Conservation (phyloP, 2,888 invertebrate species). For the Heliconius ethilla region DNA sequence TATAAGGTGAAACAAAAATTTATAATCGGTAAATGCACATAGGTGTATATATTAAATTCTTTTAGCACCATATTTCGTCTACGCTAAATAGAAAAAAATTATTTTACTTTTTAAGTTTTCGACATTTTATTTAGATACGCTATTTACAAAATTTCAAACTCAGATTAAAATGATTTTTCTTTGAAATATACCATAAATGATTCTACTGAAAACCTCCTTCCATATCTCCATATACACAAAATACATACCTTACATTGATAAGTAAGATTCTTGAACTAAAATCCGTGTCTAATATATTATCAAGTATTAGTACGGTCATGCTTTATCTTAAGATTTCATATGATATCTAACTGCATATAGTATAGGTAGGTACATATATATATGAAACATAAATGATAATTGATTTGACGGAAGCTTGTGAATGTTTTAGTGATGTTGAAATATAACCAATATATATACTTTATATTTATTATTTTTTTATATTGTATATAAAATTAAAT, state of each 20-base stretch:
- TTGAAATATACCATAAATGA: background rate
- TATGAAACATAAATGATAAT: conserved; percentile 6
- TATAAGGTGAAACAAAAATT: background rate
- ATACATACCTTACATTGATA: too few relatives aligned
- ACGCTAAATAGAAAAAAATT: too few relatives aligned
- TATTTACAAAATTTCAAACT: background rate
- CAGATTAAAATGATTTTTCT: background rate
- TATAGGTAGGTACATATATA: too few relatives aligned
- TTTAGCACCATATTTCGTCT: background rate
- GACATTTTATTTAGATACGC: background rate
- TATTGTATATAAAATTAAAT: background rate
- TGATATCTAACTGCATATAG: conserved; percentile 9
- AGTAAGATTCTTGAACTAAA: background rate
- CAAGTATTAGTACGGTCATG: too few relatives aligned
- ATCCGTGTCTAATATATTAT: background rate
- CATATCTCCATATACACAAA: too few relatives aligned
- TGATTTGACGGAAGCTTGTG: conserved; percentile 1
- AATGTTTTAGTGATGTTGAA: background rate
- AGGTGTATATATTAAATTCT: background rate
- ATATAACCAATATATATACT: background rate
- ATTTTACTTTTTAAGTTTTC: too few relatives aligned
- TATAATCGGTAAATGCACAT: background rate
- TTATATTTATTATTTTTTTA: background rate
- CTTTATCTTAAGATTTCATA: conserved; percentile 24
- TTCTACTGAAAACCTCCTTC: too few relatives aligned